Evolutionary conservation across 53 echinoderm and acorn worm genomes (phyloP).

Genomic region (Patiria pectinifera): DNA sequence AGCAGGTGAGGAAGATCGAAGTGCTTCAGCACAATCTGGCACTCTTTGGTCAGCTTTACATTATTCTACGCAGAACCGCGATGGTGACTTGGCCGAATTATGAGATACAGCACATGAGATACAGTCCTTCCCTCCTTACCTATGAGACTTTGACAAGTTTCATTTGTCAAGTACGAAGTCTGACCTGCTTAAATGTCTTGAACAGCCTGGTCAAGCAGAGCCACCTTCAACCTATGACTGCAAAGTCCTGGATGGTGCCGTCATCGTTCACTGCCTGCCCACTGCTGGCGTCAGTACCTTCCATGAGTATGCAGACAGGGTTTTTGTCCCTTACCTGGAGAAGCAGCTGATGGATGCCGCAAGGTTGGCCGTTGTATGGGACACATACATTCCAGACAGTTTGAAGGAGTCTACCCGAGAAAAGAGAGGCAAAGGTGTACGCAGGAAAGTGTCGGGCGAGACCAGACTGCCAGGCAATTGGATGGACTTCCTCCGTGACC

Average conservation of each 20-base stretch:
- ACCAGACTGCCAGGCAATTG: slow-evolving; percentile 39
- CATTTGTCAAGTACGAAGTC: slow-evolving; percentile 41
- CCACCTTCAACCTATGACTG: slow-evolving; percentile 48
- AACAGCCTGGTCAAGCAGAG: slow-evolving; percentile 36
- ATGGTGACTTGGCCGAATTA: slow-evolving; percentile 48
- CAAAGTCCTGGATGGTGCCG: slow-evolving; percentile 46
- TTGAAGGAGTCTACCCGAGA: slow-evolving; percentile 66
- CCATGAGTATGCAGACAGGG: slow-evolving; percentile 57
- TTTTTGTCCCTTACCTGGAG: slow-evolving; percentile 20
- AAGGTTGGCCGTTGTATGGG: slow-evolving; percentile 68
- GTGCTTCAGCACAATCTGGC: slow-evolving; percentile 33
- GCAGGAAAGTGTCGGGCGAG: slow-evolving; percentile 54
- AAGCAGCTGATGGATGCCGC: background rate
- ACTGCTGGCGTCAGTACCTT: slow-evolving; percentile 31
- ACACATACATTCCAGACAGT: slow-evolving; percentile 59
- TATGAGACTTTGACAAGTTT: slow-evolving; percentile 53
- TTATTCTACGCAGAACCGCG: background rate
- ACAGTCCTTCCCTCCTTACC: slow-evolving; percentile 60
- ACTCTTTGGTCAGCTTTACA: slow-evolving; percentile 59
- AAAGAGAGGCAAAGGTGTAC: slow-evolving; percentile 63
- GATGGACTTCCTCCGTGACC: slow-evolving; percentile 55
- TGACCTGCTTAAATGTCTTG: slow-evolving; percentile 56
- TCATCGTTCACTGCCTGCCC: slow-evolving; percentile 53
- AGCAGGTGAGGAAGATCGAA: slow-evolving; percentile 20
- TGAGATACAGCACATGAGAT: slow-evolving; percentile 57